These are phyloP conservation scores for Torymus aiolomorphi DNA, from an alignment of 2,888 invertebrate genomes.

Conservation along the genomic window DNA sequence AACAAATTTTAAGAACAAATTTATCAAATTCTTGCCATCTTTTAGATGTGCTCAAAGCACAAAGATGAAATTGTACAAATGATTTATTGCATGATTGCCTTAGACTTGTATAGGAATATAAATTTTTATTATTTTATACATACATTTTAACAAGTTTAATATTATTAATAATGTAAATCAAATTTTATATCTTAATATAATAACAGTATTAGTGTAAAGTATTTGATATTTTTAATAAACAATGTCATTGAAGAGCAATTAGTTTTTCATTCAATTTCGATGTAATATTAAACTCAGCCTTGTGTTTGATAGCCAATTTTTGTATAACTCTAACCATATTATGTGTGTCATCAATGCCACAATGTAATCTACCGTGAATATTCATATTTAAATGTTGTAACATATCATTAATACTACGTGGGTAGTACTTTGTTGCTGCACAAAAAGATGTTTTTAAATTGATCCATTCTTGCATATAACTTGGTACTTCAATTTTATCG, in stretches of 20 bases:
- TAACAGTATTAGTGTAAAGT: slow-evolving; percentile 54
- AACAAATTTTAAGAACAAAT: slow-evolving; percentile 13
- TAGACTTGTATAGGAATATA: slow-evolving; percentile 43
- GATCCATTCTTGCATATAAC: slow-evolving; percentile 78
- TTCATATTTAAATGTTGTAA: slow-evolving; percentile 67
- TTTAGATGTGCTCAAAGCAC: slow-evolving; percentile 34
- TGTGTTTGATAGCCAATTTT: slow-evolving; percentile 58
- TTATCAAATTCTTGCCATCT: slow-evolving; percentile 45
- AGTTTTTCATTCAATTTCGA: slow-evolving; percentile 44
- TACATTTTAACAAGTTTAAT: slow-evolving; percentile 49
- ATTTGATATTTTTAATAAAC: slow-evolving; percentile 55
- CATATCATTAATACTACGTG: slow-evolving; percentile 73
- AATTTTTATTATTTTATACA: slow-evolving; percentile 53
- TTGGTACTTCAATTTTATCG: slow-evolving; percentile 71
- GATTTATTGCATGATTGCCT: slow-evolving; percentile 36
- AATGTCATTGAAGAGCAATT: slow-evolving; percentile 14
- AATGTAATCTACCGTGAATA: slow-evolving; percentile 75
- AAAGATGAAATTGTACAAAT: slow-evolving; percentile 52
- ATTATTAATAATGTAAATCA: slow-evolving; percentile 41
- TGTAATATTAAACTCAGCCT: slow-evolving; percentile 65
- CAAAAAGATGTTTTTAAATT: slow-evolving; percentile 77
- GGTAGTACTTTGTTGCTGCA: slow-evolving; percentile 71
- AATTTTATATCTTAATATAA: slow-evolving; percentile 47
- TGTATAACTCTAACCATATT: slow-evolving; percentile 68
- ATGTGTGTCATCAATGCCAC: slow-evolving; percentile 74